Evolutionary conservation across 2,888 invertebrate species (phyloP).

Genomic region (Metacarcinus magister): DNA sequence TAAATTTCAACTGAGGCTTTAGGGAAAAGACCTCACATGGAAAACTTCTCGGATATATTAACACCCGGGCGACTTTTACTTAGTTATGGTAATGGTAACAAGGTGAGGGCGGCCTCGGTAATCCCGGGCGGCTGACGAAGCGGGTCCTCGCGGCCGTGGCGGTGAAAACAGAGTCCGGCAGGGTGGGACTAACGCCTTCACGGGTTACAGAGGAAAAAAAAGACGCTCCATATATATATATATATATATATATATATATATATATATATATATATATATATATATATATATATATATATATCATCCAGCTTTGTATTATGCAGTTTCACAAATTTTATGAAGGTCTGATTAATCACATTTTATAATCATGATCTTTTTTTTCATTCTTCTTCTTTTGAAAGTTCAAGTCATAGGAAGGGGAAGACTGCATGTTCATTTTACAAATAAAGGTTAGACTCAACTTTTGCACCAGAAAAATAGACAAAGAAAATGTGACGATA

Average conservation of each 20-base stretch:
- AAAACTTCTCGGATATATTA: conserved; percentile 48
- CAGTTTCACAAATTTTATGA: too few relatives aligned
- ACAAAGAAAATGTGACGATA: background rate
- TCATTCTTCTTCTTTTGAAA: background rate
- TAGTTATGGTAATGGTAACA: conserved; percentile 48
- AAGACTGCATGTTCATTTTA: background rate
- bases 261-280: conserved; percentile 26
- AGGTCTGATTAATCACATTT: too few relatives aligned
- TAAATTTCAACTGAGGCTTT: conserved; percentile 45
- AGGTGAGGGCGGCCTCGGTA: conserved; percentile 18
- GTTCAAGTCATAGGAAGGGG: background rate
- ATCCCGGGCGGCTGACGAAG: conserved; percentile 4
- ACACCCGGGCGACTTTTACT: conserved; percentile 43
- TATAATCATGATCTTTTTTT: too few relatives aligned
- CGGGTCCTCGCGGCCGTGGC: conserved; percentile 9
- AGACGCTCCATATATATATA: background rate
- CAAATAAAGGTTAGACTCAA: background rate
- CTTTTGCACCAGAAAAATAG: background rate
- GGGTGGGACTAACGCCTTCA: background rate
- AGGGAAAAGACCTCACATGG: conserved; percentile 45
- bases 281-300: conserved; percentile 10
- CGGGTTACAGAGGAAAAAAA: background rate
- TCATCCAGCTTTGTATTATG: background rate
- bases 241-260: conserved; percentile 26
- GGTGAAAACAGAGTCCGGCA: background rate